phyloP scores from a whole-genome alignment of 35 echinoderm and acorn worm species.

The Ophioderma brevispina region DNA sequence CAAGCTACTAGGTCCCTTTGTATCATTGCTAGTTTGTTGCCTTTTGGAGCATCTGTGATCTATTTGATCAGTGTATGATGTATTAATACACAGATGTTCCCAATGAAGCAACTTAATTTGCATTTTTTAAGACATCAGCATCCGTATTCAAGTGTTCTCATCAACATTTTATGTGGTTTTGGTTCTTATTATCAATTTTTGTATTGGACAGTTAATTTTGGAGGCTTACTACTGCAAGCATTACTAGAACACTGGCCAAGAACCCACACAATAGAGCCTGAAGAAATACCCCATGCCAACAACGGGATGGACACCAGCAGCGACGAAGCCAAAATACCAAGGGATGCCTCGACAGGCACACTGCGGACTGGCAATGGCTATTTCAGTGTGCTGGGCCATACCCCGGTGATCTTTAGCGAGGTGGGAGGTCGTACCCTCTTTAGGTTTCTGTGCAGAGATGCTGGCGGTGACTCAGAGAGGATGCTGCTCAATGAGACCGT shows the following conservation, averaged over 20 bases:
- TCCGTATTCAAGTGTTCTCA: too few relatives aligned
- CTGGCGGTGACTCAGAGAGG: conserved; percentile 89
- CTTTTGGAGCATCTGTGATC: too few relatives aligned
- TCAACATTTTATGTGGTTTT: background rate
- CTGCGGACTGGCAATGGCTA: conserved; percentile 89
- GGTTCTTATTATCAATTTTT: background rate
- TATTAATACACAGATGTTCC: too few relatives aligned
- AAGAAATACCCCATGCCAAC: conserved; percentile 64
- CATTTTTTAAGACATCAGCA: too few relatives aligned
- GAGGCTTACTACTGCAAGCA: conserved; percentile 86
- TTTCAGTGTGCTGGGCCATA: conserved; percentile 90
- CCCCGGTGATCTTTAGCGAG: conserved; percentile 97
- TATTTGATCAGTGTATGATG: too few relatives aligned
- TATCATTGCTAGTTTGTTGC: too few relatives aligned
- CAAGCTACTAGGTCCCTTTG: too few relatives aligned
- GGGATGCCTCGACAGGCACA: conserved; percentile 42
- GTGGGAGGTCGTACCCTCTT: conserved; percentile 91
- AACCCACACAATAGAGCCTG: conserved; percentile 89
- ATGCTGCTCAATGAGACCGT: conserved; percentile 88
- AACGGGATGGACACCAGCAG: conserved; percentile 89
- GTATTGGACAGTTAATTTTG: conserved; percentile 87
- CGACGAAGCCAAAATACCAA: conserved; percentile 76
- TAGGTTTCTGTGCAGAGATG: conserved; percentile 91
- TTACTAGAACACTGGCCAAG: conserved; percentile 96
- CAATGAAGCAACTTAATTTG: too few relatives aligned